Conservation (phyloP, 1,140 invertebrate genomes). For the Lepeophtheirus salmonis region DNA sequence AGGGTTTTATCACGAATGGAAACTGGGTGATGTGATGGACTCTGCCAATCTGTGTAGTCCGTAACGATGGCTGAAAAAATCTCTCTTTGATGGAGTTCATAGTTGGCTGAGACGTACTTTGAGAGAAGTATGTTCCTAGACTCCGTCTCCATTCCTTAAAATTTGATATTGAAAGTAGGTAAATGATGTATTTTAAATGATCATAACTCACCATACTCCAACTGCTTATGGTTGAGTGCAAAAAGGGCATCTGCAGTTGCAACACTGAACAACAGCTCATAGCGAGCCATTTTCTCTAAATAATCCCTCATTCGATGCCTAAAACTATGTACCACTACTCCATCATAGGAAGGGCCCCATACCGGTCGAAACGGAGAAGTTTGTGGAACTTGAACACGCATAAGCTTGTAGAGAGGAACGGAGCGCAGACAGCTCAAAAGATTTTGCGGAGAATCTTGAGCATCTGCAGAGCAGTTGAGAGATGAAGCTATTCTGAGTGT, state of each 20-base stretch:
- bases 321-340: constrained; percentile 60
- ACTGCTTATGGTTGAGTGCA: constrained; percentile 20
- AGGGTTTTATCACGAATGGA: constrained; percentile 80
- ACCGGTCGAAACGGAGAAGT: constrained; percentile 45
- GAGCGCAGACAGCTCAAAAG: constrained; percentile 41
- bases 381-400: constrained; percentile 5
- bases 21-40: constrained; percentile 73
- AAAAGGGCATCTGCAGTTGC: constrained; percentile 33
- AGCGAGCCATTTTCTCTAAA: constrained; percentile 33
- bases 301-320: constrained; percentile 24
- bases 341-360: constrained; percentile 76
- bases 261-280: constrained; percentile 83
- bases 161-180: not conserved
- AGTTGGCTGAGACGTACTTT: constrained; percentile 27
- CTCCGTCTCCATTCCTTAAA: constrained; percentile 6
- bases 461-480: constrained; percentile 60
- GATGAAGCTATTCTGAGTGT: constrained; percentile 62
- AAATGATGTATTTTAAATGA: too few species aligned
- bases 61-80: constrained; percentile 51
- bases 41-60: constrained; percentile 93
- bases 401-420: constrained; percentile 32
- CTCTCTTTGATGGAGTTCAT: constrained; percentile 33
- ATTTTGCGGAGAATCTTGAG: constrained; percentile 48
- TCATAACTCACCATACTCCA: not conserved
- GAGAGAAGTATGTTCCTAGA: constrained; percentile 31